Evolutionary conservation across 1,140 invertebrate species (phyloP).

Genomic region (Heliconius himera): DNA sequence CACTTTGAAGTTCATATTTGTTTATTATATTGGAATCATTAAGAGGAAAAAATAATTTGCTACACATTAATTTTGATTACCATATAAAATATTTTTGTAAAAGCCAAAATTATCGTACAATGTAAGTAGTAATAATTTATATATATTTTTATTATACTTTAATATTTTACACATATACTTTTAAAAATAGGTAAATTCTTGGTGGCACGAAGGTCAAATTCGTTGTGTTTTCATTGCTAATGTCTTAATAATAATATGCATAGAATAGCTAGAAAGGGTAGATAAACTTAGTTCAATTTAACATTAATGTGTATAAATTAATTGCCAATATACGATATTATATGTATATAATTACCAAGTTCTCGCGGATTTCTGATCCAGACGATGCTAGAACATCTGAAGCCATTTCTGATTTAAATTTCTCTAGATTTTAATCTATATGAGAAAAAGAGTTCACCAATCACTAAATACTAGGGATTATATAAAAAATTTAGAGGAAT

Average conservation of each 20-base stretch:
- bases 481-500: background rate
- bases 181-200: background rate
- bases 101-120: background rate
- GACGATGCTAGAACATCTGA: slow-evolving; percentile 56
- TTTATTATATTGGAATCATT: no score
- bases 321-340: slow-evolving; percentile 26
- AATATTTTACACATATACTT: background rate
- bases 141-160: background rate
- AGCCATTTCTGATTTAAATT: slow-evolving; percentile 53
- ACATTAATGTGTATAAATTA: slow-evolving; percentile 14
- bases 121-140: no score
- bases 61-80: background rate
- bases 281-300: background rate
- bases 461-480: background rate
- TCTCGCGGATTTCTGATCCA: slow-evolving; percentile 64
- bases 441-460: background rate
- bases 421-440: background rate
- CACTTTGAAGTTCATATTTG: no score
- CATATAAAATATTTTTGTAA: background rate
- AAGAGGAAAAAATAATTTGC: no score
- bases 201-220: slow-evolving; percentile 42
- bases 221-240: background rate
- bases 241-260: background rate
- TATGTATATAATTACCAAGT: slow-evolving; percentile 63
- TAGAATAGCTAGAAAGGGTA: background rate